Conservation (phyloP, 2,113 vertebrate genomes). For the Panurus biarmicus region DNA sequence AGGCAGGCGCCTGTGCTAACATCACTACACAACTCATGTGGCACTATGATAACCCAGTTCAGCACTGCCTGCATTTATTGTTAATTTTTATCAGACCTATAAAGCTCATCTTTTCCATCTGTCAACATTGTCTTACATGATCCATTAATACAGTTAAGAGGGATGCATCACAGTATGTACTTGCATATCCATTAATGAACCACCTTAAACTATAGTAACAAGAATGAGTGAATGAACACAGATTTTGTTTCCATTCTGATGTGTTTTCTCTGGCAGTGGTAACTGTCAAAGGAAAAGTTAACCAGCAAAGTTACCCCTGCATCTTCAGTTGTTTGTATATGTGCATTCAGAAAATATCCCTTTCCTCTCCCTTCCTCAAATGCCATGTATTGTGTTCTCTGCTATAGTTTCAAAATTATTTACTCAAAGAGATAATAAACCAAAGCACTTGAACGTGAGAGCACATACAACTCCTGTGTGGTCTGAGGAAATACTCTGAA, state of each 20-base stretch:
- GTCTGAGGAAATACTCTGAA: not conserved
- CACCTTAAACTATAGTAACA: conserved; percentile 8
- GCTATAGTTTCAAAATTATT: conserved; percentile 19
- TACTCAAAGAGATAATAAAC: conserved; percentile 9
- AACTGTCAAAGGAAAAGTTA: conserved; percentile 27
- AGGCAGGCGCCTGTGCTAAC: not conserved
- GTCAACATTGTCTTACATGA: not conserved
- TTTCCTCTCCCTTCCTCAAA: not conserved
- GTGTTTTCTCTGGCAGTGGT: conserved; percentile 13
- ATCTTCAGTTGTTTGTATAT: not conserved
- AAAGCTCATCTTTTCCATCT: conserved; percentile 60
- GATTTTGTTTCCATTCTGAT: conserved; percentile 22
- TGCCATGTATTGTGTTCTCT: conserved; percentile 9
- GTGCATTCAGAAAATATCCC: conserved; percentile 36
- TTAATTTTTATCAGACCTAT: conserved; percentile 47
- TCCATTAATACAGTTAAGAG: conserved; percentile 25
- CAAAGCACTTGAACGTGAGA: not conserved
- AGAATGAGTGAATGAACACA: not conserved
- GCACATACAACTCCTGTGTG: not conserved
- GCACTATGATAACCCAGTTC: not conserved
- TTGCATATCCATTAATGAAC: conserved; percentile 14
- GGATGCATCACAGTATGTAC: not conserved
- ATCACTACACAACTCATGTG: not conserved
- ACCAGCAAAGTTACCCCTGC: not conserved
- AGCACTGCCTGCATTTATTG: not conserved